phyloP scores from a whole-genome alignment of 2,797 vertebrate species.

The Vultur gryphus region DNA sequence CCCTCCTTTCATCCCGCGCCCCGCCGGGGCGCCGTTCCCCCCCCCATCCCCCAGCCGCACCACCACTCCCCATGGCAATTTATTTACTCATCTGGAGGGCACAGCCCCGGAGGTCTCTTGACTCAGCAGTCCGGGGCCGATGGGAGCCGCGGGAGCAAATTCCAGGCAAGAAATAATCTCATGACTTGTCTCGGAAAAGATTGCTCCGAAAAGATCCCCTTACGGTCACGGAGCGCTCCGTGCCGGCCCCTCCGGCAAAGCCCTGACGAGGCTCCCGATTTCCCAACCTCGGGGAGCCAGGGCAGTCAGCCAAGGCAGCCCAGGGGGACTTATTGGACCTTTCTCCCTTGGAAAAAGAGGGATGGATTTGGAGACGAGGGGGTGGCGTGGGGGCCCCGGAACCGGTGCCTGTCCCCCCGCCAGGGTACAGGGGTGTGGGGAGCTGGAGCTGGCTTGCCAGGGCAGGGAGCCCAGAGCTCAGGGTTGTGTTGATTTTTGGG shows the following conservation, averaged over 20 bases:
- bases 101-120: constrained; percentile 59
- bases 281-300: not conserved
- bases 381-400: fast-evolving
- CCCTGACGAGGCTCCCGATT: not conserved
- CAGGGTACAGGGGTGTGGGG: fast-evolving
- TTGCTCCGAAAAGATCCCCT: constrained; percentile 60
- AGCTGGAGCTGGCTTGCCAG: not conserved
- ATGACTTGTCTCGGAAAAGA: constrained; percentile 68
- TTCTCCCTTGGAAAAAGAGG: not conserved
- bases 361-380: fast-evolving
- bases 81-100: constrained; percentile 71
- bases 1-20: not conserved
- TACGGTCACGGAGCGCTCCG: constrained; percentile 15
- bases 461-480: not conserved
- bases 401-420: not conserved
- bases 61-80: constrained; percentile 27
- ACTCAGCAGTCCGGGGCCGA: constrained; percentile 62
- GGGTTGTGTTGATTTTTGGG: not conserved
- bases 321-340: not conserved
- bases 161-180: constrained; percentile 65
- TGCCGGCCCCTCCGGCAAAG: constrained; percentile 16
- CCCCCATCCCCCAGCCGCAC: not conserved
- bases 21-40: not conserved
- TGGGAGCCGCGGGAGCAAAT: constrained; percentile 59
- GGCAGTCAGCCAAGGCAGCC: not conserved